phyloP scores from a whole-genome alignment of 2,113 vertebrate genomes.

The Benthochromis sp. region DNA sequence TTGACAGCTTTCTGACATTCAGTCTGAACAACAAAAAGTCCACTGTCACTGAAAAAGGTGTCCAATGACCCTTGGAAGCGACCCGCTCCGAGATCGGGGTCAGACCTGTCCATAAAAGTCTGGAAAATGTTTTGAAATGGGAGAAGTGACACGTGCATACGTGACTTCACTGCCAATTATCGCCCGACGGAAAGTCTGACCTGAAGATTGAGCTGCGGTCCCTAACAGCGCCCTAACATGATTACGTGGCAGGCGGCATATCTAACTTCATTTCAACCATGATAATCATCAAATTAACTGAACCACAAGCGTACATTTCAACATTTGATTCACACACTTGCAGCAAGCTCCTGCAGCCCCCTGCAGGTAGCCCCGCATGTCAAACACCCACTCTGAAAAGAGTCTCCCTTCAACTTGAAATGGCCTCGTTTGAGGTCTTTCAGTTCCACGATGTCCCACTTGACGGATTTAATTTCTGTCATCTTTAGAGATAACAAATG shows the following conservation, averaged over 20 bases:
- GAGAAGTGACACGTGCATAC: neutral
- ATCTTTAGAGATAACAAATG: conserved; percentile 18
- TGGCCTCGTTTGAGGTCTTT: neutral
- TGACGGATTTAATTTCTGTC: conserved; percentile 13
- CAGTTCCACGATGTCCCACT: neutral
- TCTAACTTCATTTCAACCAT: neutral
- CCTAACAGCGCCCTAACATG: neutral
- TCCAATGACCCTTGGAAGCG: neutral
- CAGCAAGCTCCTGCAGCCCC: neutral
- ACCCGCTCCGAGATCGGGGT: neutral
- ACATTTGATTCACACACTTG: neutral
- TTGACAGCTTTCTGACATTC: neutral
- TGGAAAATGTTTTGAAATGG: neutral
- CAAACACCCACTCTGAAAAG: neutral
- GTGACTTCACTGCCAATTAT: neutral
- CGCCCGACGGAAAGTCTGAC: neutral
- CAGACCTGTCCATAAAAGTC: neutral
- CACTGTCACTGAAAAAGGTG: neutral
- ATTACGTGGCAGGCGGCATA: neutral
- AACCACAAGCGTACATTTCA: neutral
- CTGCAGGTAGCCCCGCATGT: neutral
- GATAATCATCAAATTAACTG: neutral
- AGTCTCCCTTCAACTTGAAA: neutral
- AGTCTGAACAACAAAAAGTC: neutral
- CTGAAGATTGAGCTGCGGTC: neutral